Base-by-base conservation (phyloP, 2,797 vertebrate species). In the Danio albolineatus region DNA sequence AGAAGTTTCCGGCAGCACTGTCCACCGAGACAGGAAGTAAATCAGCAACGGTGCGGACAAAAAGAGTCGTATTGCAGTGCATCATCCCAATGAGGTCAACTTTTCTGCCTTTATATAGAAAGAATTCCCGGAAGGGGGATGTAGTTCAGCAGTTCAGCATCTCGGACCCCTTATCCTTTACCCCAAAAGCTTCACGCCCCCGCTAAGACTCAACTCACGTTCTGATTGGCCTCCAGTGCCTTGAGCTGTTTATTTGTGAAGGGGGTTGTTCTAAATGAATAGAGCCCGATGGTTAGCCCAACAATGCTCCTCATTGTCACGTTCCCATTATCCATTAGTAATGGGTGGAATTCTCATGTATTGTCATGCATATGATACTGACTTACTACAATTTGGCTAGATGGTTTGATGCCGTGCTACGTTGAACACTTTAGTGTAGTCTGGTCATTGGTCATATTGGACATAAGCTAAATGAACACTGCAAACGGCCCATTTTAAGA, bases 291-390 rank as follows among this genome's bases (percentile, higher is more conserved):
- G 86, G 87, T 87, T 87, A 85, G 88, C 90, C 79, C 85, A 87
- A 94, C 92, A 93, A 92, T 90, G 83, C 89, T 84, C 80, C 4
- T 82, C 85, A 90, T 94, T 94, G 93, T 94, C 83, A 83, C 66
- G 80, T 38, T 51, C 49, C 80, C 73, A 87, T 89, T 88, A 88
- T 88, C 77, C 88, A 87, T 80, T 88, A 86, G 86, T 84, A 83
- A 76, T 82, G 87, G 85, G 56, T 81, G 77, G 72, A 73, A 89
- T 90, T 88, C 86, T 87, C 73, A 77, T 75, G 73, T 89, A 90
- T 93, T 92, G 91, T 91, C 82, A 92, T 91, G 91, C 89, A 91
- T 90, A 91, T 90, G 82, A 79, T 61, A 4, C 44, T 70, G 75
- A 88, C 86, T 86, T 87, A 84, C 88, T 62, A 80, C 53, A 72